Base-by-base conservation (phyloP, 2,797 vertebrate species). In the Molossus molossus region DNA sequence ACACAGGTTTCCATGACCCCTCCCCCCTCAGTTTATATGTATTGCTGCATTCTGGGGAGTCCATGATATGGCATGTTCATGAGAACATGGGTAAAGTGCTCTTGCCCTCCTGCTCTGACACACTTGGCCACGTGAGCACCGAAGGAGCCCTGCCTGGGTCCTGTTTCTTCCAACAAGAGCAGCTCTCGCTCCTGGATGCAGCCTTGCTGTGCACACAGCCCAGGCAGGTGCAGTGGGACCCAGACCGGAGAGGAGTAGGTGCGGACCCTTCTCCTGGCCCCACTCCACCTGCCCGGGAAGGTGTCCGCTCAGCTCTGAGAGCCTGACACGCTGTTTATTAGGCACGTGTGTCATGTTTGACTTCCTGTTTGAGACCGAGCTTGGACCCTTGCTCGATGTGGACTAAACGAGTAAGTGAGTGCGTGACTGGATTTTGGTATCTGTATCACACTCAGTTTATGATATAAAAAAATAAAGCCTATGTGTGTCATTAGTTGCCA, bases 391-490 rank as follows among this genome's bases (percentile, higher is more conserved):
- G 69, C 67, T 81, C 53, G n/a, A 91, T 53, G 60, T 37, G 62
- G n/a, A 95, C 29, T 75, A 37, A 76, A 17, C 57, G 58, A 88
- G 13, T 82, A 62, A 86, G 57, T 29, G 55, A 57, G 5, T 50
- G 15, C 76, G 13, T 58, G 55, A 90, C 60, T 76, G 23, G 60
- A 37, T 94, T 94, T 96, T 76, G 21, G 6, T 62, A 50, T 72
- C n/a, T 45, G 7, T n/a, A 45, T 70, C 86, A 80, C 76, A 79
- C 17, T 58, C 48, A 5, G 33, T 60, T 90, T 87, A n/a, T 53
- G 23, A 27, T 27, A 13, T 17, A 21, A 50, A 45, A 57, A 50
- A 20, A 80, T 64, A 40, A 91, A 50, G 20, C 21, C 40, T 77
- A 0, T 23, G 14, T 57, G n/a, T 81, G 62, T 4, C 33, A 53